Conservation (phyloP, 2,888 invertebrate species). For the Cryptocheilus praepositus region DNA sequence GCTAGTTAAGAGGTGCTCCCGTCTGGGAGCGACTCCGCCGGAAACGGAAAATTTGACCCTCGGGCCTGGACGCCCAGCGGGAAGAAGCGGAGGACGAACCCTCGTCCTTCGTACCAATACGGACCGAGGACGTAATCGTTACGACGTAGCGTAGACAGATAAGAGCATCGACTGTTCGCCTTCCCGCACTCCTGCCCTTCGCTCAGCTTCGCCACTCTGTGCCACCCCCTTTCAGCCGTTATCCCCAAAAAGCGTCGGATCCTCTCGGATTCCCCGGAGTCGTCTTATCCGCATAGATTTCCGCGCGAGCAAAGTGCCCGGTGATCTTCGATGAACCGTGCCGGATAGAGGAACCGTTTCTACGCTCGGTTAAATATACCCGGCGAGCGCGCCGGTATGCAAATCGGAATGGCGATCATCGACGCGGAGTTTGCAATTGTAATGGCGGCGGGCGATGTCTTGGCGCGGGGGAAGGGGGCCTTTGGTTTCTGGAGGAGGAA, state of each 20-base stretch:
- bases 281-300: conserved; percentile 61
- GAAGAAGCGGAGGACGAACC: conserved; percentile 32
- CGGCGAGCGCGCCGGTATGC: too few relatives aligned
- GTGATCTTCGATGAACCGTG: conserved; percentile 63
- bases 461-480: too few relatives aligned
- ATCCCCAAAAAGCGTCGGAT: conserved; percentile 55
- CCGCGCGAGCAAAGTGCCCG: conserved; percentile 46
- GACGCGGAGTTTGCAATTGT: too few relatives aligned
- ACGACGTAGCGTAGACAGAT: conserved; percentile 65
- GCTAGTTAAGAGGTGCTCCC: conserved; percentile 51
- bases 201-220: background rate
- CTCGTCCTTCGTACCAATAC: conserved; percentile 49
- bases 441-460: too few relatives aligned
- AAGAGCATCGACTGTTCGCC: conserved; percentile 59
- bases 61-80: conserved; percentile 13
- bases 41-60: conserved; percentile 36
- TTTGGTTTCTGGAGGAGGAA: too few relatives aligned
- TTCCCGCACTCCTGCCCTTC: conserved; percentile 2
- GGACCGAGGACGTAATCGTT: conserved; percentile 65
- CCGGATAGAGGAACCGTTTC: conserved; percentile 39
- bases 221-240: conserved; percentile 35
- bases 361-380: too few relatives aligned
- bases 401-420: too few relatives aligned
- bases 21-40: conserved; percentile 24
- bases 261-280: conserved; percentile 59